Base-by-base conservation (phyloP, 2,888 invertebrate genomes). In the Homarus gammarus region DNA sequence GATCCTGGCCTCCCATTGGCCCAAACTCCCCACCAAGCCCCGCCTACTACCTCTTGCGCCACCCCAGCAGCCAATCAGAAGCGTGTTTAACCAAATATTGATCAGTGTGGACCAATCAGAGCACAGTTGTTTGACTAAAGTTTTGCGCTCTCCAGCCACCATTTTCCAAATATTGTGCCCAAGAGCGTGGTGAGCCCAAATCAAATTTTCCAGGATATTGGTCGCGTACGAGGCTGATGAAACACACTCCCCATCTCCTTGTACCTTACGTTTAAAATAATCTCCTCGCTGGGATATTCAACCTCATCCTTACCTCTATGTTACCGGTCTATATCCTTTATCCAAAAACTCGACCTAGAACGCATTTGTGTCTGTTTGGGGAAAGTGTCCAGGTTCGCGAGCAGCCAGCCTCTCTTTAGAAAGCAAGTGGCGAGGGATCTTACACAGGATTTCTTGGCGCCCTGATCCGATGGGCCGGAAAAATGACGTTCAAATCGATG, bases 121-220 rank as follows among this genome's bases (percentile, higher is more conserved):
- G 81, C 87, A 36, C 87, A 85, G 83, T 90, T 91, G 91, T 91
- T 91, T 91, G 91, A 91, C 83, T 89, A 91, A 89, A 90, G 91
- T 91, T 91, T 91, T 91, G 79, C 79, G 72, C 90, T 85, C 90
- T 90, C 85, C 77, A 87, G 91, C 75, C 90, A 90, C 91, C 91
- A 91, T 91, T 91, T 91, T 91, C 91, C 91, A 91, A 91, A 91
- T 91, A 91, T 91, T 91, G 91, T 84, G 89, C 84, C 90, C 77
- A 75, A 84, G 91, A 91, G 91, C 86, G 91, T 64, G 87, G 86
- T 75, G 73, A 77, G 86, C 72, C 82, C 87, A 91, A 91, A 91
- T 89, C 91, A 85, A 82, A 77, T 91, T 89, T 89, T 79, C 87
- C 87, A 73, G 73, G 87, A 87, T 87, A 87, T 87, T 87, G 87